A percentile compares a stretch with the other conserved stretches of the same genome.
These are phyloP conservation scores for Asobara japonica DNA, from an alignment of 1,140 invertebrate genomes.

Conservation along the genomic window DNA sequence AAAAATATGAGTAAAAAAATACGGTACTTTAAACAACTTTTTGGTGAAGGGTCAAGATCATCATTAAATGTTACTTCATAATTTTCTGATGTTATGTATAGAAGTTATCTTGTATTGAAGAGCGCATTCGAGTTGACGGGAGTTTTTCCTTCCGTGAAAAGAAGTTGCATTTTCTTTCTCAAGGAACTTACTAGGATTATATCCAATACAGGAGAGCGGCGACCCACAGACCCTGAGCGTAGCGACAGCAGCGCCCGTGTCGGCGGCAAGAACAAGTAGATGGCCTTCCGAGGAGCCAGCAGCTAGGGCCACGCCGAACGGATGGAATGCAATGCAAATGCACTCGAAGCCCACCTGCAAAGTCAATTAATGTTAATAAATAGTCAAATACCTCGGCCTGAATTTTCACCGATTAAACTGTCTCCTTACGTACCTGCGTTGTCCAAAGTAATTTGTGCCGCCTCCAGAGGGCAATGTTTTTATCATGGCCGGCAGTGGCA, in stretches of 20 bases:
- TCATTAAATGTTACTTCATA: too few species aligned
- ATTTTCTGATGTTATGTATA: too few species aligned
- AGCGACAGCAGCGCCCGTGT: conserved; percentile 82
- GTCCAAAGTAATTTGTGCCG: conserved; percentile 88
- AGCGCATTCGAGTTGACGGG: too few species aligned
- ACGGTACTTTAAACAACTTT: too few species aligned
- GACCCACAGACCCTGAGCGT: conserved; percentile 88
- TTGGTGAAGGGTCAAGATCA: too few species aligned
- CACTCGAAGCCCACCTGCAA: conserved; percentile 80
- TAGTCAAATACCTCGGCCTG: background rate
- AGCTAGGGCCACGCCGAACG: conserved; percentile 84
- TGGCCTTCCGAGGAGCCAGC: conserved; percentile 90
- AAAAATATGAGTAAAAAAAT: too few species aligned
- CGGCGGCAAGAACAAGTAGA: conserved; percentile 84
- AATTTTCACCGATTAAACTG: background rate
- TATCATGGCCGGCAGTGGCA: conserved; percentile 92
- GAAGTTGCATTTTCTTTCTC: too few species aligned
- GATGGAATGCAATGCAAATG: conserved; percentile 86
- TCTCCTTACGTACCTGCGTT: conserved; percentile 74
- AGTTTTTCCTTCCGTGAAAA: too few species aligned
- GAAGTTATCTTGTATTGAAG: too few species aligned
- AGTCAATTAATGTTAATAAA: background rate
- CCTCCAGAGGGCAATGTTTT: conserved; percentile 89
- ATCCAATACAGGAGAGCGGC: conserved; percentile 83
- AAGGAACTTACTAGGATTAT: conserved; percentile 79